Evolutionary conservation across 2,888 invertebrate genomes (phyloP), one percentile per base, ranked within the genome.

Genomic region (Trypoxylon attenuatum): DNA sequence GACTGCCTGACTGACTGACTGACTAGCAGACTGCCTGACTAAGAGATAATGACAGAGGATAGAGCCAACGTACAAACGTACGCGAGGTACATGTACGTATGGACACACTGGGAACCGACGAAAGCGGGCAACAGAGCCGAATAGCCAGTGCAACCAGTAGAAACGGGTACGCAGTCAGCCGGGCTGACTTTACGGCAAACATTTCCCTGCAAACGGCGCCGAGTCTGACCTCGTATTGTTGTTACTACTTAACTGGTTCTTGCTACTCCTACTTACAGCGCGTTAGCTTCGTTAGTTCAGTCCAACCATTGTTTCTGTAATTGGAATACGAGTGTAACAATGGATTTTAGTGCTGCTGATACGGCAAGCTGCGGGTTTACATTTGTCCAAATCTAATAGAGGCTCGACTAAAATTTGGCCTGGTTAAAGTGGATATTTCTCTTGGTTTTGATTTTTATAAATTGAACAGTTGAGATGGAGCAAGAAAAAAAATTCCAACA

Each of bases 211-310:
- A 22, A 49, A 51, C 47, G 43, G 39, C 29, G 57, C 47, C 53
- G 54, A 39, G 39, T 50, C 47, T 45, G 49, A 47, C 61, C 18
- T 63, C 47, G 53, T 76, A 76, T 74, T 78, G 73, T 77, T 76
- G 69, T 71, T 74, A 67, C 68, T 70, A 67, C 74, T 78, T 78
- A 78, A 71, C 65, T 38, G 55, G 60, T 46, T 60, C 65, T 77
- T 62, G 76, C 69, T 70, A 54, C 69, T 49, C 60, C 68, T 71
- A 73, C 77, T 78, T 76, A 75, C 47, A 51, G 39, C 63, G 52
- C 62, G 62, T 70, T 66, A 63, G 54, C 52, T 70, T 67, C 57
- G 69, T 70, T 70, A 61, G 64, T 53, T 65, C 66, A 49, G 29
- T 38, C 60, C 49, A 43, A 61, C 45, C 49, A 50, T 59, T 54